Percentiles rank a stretch among this genome's conserved stretches.
Evolutionary conservation across 1,140 invertebrate genomes (phyloP).

Genomic region (Sminthurides bifidus): DNA sequence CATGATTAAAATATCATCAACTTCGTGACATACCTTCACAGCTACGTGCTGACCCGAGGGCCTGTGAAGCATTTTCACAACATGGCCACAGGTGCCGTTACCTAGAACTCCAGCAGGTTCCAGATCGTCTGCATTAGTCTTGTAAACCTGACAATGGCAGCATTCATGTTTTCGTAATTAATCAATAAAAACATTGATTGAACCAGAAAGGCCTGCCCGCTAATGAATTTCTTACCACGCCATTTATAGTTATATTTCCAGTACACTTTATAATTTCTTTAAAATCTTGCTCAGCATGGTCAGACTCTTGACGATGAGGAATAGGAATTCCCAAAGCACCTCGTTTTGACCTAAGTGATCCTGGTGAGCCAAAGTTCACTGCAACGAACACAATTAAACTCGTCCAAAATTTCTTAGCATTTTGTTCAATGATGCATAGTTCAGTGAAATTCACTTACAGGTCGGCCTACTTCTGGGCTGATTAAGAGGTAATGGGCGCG

Average conservation of each 20-base stretch:
- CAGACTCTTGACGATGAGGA: neutral
- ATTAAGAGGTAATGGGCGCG: too few species aligned
- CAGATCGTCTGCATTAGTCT: conserved; percentile 74
- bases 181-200: neutral
- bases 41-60: conserved; percentile 75
- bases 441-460: too few species aligned
- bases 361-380: too few species aligned
- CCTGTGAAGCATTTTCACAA: conserved; percentile 89
- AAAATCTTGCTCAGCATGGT: conserved; percentile 43
- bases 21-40: conserved; percentile 84
- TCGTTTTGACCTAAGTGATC: too few species aligned
- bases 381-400: too few species aligned
- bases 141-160: conserved; percentile 48
- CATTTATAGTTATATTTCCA: conserved; percentile 71
- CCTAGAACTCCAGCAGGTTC: conserved; percentile 81
- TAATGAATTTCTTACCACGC: conserved; percentile 38
- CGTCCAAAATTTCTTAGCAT: too few species aligned
- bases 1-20: too few species aligned
- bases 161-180: conserved; percentile 2
- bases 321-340: neutral
- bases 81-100: conserved; percentile 93
- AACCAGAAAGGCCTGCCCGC: neutral
- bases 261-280: conserved; percentile 69
- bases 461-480: too few species aligned
- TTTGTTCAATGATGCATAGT: too few species aligned